Evolutionary conservation across 92 coral and sea anemone species (phyloP).

Genomic region (Paramuricea clavata): DNA sequence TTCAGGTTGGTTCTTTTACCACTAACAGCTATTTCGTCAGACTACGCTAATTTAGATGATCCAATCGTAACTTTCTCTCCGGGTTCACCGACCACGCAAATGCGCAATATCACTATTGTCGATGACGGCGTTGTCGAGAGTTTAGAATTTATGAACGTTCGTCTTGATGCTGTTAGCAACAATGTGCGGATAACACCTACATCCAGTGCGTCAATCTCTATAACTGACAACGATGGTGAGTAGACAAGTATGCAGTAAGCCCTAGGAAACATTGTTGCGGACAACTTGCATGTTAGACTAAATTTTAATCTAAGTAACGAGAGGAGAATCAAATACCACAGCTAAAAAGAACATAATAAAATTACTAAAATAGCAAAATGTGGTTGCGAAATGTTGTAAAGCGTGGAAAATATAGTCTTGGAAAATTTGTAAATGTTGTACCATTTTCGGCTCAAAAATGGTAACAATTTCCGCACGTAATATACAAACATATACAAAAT

Average conservation of each 20-base stretch:
- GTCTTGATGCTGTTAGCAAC: conserved; percentile 25
- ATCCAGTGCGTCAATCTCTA: neutral
- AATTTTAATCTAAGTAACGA: too few relatives aligned
- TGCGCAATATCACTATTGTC: conserved; percentile 29
- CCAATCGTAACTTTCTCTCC: conserved; percentile 11
- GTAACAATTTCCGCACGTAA: too few relatives aligned
- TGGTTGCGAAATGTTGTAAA: too few relatives aligned
- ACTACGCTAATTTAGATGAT: neutral
- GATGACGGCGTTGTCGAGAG: conserved; percentile 22
- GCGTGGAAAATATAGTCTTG: too few relatives aligned
- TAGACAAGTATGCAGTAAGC: neutral
- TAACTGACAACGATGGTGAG: conserved; percentile 37
- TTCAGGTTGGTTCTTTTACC: conserved; percentile 13
- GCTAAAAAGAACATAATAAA: too few relatives aligned
- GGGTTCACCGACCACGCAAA: conserved; percentile 3
- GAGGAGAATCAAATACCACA: too few relatives aligned
- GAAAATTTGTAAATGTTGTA: too few relatives aligned
- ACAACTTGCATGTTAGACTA: too few relatives aligned
- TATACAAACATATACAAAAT: too few relatives aligned
- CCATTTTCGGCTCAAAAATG: too few relatives aligned
- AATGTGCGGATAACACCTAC: conserved; percentile 8
- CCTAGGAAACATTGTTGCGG: too few relatives aligned
- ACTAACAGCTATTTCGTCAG: conserved; percentile 1
- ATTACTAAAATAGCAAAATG: too few relatives aligned
- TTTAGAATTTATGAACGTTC: neutral